phyloP scores from a whole-genome alignment of 1,140 invertebrate genomes.

The Drosophila ercepeae region DNA sequence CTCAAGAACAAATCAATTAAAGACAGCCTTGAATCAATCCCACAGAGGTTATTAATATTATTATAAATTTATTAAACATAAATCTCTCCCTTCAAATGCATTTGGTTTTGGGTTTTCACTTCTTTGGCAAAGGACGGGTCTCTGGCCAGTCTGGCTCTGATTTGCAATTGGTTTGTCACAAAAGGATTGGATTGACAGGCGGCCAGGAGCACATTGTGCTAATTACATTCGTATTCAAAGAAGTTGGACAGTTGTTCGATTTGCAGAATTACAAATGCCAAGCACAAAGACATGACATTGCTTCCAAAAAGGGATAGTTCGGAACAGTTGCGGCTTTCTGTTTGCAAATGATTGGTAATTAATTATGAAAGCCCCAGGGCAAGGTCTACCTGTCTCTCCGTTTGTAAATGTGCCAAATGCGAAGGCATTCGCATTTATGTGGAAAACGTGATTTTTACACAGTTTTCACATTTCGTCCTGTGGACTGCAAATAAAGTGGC shows the following conservation, averaged over 20 bases:
- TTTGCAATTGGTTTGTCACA: not conserved
- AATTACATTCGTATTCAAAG: conserved; percentile 1
- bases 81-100: not conserved
- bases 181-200: not conserved
- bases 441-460: conserved; percentile 62
- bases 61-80: too few relatives aligned
- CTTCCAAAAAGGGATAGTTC: not conserved
- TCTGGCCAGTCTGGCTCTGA: not conserved
- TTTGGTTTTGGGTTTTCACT: not conserved
- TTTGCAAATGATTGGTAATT: conserved; percentile 14
- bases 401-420: not conserved
- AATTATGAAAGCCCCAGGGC: conserved; percentile 22
- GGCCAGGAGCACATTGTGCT: not conserved
- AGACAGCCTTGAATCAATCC: too few relatives aligned
- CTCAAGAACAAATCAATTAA: too few relatives aligned
- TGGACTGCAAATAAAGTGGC: conserved; percentile 33
- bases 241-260: not conserved
- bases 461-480: conserved; percentile 31
- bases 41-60: too few relatives aligned
- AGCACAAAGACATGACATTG: not conserved
- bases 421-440: conserved; percentile 30
- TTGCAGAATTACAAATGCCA: not conserved
- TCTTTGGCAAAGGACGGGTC: not conserved
- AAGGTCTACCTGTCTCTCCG: not conserved
- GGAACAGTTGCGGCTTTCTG: not conserved